phyloP scores from a whole-genome alignment of 2,888 invertebrate genomes.

The Gastrophysa polygoni region DNA sequence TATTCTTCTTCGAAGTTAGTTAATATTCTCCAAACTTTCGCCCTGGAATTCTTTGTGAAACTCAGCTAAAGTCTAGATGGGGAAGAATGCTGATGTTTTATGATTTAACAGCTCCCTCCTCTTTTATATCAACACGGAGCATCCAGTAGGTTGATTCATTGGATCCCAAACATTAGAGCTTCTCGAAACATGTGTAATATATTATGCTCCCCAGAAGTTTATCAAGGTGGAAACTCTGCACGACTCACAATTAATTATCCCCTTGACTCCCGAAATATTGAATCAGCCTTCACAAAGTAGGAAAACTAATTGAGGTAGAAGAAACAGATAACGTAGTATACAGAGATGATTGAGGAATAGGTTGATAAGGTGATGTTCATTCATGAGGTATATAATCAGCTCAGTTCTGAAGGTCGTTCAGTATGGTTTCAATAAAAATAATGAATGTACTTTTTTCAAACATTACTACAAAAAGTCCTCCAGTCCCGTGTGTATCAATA shows the following conservation, averaged over 20 bases:
- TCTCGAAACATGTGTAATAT: constrained; percentile 25
- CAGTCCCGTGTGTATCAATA: too few species aligned
- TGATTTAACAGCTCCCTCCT: constrained; percentile 24
- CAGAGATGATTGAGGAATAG: too few species aligned
- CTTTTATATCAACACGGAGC: background rate
- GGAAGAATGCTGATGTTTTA: constrained; percentile 26
- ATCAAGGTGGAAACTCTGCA: background rate
- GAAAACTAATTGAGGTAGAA: background rate
- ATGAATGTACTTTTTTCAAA: too few species aligned
- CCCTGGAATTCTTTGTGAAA: constrained; percentile 24
- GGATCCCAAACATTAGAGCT: constrained; percentile 24
- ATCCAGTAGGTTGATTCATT: constrained; percentile 28
- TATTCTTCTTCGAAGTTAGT: too few species aligned
- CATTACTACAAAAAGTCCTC: too few species aligned
- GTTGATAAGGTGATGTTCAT: too few species aligned
- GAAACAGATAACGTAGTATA: background rate
- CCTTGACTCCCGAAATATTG: background rate
- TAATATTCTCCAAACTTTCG: constrained; percentile 9
- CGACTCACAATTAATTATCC: background rate
- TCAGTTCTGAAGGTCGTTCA: too few species aligned
- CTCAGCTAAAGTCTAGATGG: constrained; percentile 25
- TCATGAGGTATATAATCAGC: too few species aligned
- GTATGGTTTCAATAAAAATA: too few species aligned
- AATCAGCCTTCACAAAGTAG: background rate
- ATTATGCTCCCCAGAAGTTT: background rate